Conservation (phyloP, 2,888 invertebrate species). For the Automeris io region DNA sequence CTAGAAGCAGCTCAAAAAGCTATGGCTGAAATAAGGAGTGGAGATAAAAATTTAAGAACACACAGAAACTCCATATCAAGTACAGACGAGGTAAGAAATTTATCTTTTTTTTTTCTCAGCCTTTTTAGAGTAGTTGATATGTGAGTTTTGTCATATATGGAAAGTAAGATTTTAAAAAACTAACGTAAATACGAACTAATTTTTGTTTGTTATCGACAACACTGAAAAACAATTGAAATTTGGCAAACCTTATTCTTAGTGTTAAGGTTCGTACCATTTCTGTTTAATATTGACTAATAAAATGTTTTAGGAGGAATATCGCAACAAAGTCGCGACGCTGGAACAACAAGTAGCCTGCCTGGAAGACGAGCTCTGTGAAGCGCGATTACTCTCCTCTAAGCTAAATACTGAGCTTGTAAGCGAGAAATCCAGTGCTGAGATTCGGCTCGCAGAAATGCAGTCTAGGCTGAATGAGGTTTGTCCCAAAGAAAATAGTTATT, state of each 20-base stretch:
- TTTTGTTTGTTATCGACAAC: too few relatives aligned
- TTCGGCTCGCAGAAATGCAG: conserved; percentile 91
- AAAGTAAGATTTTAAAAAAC: too few relatives aligned
- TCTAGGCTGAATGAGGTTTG: conserved; percentile 88
- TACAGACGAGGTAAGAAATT: conserved; percentile 81
- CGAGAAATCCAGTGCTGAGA: conserved; percentile 90
- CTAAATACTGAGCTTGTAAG: conserved; percentile 93
- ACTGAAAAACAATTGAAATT: too few relatives aligned
- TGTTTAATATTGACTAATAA: neutral
- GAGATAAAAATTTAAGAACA: conserved; percentile 62
- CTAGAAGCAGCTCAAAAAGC: conserved; percentile 91
- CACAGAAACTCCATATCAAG: conserved; percentile 81
- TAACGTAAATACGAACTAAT: too few relatives aligned
- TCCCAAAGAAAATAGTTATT: neutral
- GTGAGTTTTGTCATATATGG: too few relatives aligned
- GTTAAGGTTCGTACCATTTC: too few relatives aligned
- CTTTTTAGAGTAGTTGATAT: too few relatives aligned
- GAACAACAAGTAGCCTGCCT: conserved; percentile 91
- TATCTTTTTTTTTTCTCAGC: neutral
- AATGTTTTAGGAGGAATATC: conserved; percentile 79
- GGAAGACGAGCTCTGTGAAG: conserved; percentile 92
- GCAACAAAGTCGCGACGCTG: conserved; percentile 82
- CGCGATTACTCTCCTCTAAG: conserved; percentile 87
- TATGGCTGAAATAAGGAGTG: conserved; percentile 84
- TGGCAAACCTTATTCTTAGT: too few relatives aligned